Evolutionary conservation across 2,797 vertebrate genomes (phyloP), one percentile per base, ranked within the genome.

Genomic region (Spea hammondii): DNA sequence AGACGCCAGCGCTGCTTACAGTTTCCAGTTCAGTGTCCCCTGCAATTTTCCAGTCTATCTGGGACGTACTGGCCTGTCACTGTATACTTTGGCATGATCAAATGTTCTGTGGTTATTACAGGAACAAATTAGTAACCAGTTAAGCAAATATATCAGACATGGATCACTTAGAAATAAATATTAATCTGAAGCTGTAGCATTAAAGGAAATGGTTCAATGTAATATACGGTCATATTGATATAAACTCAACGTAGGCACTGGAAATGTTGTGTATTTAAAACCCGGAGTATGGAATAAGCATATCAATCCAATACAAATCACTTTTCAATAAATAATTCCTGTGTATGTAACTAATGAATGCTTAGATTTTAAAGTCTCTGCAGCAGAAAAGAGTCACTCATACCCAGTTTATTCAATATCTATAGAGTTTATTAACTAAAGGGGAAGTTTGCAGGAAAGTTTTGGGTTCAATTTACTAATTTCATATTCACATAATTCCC

Each of bases 81-180:
- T 60, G 48, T 76, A 55, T 76, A 70, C 14, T 54, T 72, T 80
- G 79, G 74, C 68, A 11, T 53, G 12, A 62, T 45, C 54, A 57
- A 13, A 13, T 67, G 45, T 50, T 70, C 51, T 72, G 69, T 72
- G 69, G 79, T 81, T 57, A 71, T 53, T 50, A 74, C 68, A 65
- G 79, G 68, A 77, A 77, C 74, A 68, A 76, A 72, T 67, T 81
- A 72, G 17, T 66, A 72, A 62, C 13, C 55, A 45, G 62, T 59
- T 59, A 69, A 72, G 17, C 73, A 81, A 81, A 81, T 46, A 76
- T 12, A 77, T 72, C 48, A 72, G 79, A 45, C 57, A 81, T 5
- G 79, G 79, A 81, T 81, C 79, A 81, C 60, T 17, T 51, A 60
- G 9, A 77, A 72, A 71, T 77, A 81, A 81, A 81, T 76, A 81